Evolutionary conservation across 2,797 vertebrate species (phyloP).

Genomic region (Tauraco hartlaubi): DNA sequence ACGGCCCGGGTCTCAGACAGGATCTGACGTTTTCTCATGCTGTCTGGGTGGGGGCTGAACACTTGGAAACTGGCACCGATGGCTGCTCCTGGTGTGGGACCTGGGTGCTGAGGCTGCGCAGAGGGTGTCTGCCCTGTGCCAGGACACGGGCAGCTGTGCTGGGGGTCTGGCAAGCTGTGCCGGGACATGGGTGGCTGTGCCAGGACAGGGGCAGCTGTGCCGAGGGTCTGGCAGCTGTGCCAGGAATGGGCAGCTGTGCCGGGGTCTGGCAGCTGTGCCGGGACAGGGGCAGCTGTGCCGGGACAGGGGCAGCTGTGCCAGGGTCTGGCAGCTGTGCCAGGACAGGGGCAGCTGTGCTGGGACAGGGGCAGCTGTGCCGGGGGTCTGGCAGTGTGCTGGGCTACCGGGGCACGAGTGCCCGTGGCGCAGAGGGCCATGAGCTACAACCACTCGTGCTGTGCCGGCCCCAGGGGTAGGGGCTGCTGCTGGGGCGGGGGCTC

Average conservation of each 20-base stretch:
- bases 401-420: background rate
- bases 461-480: background rate
- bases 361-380: too few species aligned
- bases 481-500: background rate
- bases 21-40: background rate
- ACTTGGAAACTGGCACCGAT: background rate
- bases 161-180: too few species aligned
- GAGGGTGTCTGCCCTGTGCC: background rate
- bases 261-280: too few species aligned
- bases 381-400: accelerated
- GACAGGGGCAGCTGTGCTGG: too few species aligned
- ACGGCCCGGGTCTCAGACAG: background rate
- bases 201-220: too few species aligned
- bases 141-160: background rate
- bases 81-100: background rate
- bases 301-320: too few species aligned
- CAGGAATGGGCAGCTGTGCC: too few species aligned
- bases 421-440: accelerated
- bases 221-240: too few species aligned
- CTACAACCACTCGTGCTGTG: accelerated
- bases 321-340: too few species aligned
- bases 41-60: background rate
- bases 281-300: too few species aligned
- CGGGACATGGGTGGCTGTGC: too few species aligned
- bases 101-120: accelerated